Evolutionary conservation across 2,888 invertebrate genomes (phyloP).

Genomic region (Meteorus colon): DNA sequence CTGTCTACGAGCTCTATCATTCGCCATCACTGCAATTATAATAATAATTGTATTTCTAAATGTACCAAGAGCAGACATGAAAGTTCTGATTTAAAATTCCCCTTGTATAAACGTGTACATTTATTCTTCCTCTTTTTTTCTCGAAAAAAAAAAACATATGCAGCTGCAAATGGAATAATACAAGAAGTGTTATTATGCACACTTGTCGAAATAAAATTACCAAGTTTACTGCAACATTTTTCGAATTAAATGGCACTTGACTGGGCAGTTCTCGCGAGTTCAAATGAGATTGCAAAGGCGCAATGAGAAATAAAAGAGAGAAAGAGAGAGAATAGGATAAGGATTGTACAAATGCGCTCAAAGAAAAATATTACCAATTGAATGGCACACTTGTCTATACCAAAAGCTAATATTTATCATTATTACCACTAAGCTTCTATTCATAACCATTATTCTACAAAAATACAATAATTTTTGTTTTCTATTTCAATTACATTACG

Average conservation of each 20-base stretch:
- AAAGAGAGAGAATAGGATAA: too few relatives aligned
- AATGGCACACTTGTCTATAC: too few relatives aligned
- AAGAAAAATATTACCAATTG: too few relatives aligned
- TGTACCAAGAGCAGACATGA: not conserved
- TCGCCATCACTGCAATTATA: not conserved
- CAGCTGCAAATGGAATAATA: constrained; percentile 5
- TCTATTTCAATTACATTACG: too few relatives aligned
- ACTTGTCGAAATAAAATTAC: constrained; percentile 36
- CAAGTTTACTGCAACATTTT: constrained; percentile 27
- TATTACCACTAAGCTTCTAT: constrained; percentile 55
- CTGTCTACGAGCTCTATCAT: not conserved
- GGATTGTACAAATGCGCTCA: too few relatives aligned
- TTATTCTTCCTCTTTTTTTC: not conserved
- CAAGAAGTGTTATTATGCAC: not conserved
- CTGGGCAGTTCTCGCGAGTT: too few relatives aligned
- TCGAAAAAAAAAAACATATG: not conserved
- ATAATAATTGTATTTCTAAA: not conserved
- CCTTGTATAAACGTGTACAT: not conserved
- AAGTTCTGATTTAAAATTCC: not conserved
- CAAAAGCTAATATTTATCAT: constrained; percentile 52
- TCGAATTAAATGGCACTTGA: too few relatives aligned
- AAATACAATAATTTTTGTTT: too few relatives aligned
- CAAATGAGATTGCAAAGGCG: too few relatives aligned
- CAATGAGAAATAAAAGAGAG: too few relatives aligned
- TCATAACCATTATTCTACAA: constrained; percentile 4